These are phyloP conservation scores for Agrochola lota DNA, from an alignment of 2,888 invertebrate genomes.

Conservation along the genomic window DNA sequence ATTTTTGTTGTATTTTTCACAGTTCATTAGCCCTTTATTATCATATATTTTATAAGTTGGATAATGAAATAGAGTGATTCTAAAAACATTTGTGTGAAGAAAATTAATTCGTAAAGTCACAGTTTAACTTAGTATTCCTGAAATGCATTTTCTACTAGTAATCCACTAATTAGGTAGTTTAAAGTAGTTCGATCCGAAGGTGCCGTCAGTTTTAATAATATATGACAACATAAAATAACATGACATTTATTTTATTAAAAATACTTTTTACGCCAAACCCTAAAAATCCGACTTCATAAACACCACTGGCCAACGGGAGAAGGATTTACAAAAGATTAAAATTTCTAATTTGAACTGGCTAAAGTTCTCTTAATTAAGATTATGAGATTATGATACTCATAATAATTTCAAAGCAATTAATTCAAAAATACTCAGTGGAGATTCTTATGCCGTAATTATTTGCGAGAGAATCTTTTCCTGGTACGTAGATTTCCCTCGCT, in stretches of 20 bases:
- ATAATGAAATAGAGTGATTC: not conserved
- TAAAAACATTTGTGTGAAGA: not conserved
- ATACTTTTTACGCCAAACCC: constrained; percentile 57
- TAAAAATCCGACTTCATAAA: constrained; percentile 77
- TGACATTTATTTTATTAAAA: constrained; percentile 50
- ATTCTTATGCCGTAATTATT: constrained; percentile 83
- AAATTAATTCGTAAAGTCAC: not conserved
- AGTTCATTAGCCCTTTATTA: not conserved
- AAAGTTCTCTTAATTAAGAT: constrained; percentile 89
- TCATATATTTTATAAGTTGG: not conserved
- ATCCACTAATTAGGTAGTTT: constrained; percentile 1
- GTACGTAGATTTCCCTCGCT: constrained; percentile 64
- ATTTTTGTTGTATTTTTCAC: not conserved
- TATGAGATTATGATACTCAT: constrained; percentile 89
- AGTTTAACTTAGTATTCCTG: constrained; percentile 2
- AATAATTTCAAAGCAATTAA: constrained; percentile 88
- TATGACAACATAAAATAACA: constrained; percentile 15
- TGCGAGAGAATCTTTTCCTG: constrained; percentile 73
- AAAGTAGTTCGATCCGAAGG: not conserved
- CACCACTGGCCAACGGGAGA: constrained; percentile 71
- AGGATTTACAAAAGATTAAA: constrained; percentile 86
- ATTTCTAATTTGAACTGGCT: constrained; percentile 85
- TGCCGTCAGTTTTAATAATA: not conserved
- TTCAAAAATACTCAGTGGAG: constrained; percentile 82
- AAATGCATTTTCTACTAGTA: not conserved